Conservation (phyloP, 1,140 invertebrate species). For the Cotesia glomerata region DNA sequence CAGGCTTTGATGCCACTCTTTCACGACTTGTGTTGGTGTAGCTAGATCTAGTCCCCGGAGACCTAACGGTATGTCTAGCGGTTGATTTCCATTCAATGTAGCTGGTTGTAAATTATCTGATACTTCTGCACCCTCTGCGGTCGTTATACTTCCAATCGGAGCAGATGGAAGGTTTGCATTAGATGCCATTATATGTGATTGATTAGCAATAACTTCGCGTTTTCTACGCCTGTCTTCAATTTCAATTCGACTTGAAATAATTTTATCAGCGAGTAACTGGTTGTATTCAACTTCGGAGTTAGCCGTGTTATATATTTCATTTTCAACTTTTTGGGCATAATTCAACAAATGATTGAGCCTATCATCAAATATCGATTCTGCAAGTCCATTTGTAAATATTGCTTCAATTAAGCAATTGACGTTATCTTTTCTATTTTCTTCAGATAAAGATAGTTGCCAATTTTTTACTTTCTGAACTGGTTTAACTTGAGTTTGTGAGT, state of each 20-base stretch:
- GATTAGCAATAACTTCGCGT: slow-evolving; percentile 65
- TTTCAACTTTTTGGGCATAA: slow-evolving; percentile 98
- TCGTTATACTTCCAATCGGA: no score
- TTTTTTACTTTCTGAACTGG: slow-evolving; percentile 87
- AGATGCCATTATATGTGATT: no score
- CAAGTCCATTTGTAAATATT: slow-evolving; percentile 97
- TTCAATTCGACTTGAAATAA: slow-evolving; percentile 99
- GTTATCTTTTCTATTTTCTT: slow-evolving; percentile 96
- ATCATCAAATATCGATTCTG: slow-evolving; percentile 89
- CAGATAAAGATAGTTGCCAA: slow-evolving; percentile 96
- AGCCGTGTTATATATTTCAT: slow-evolving; percentile 99
- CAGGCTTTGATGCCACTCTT: slow-evolving; percentile 98
- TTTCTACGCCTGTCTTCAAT: slow-evolving; percentile 87
- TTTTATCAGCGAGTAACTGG: slow-evolving; percentile 97
- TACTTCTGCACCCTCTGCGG: no score
- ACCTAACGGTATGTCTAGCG: slow-evolving; percentile 66
- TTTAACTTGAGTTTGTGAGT: slow-evolving; percentile 74
- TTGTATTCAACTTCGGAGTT: slow-evolving; percentile 98
- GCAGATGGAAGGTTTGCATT: no score
- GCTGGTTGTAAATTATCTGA: slow-evolving; percentile 36
- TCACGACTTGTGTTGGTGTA: slow-evolving; percentile 80
- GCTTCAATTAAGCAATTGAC: slow-evolving; percentile 99
- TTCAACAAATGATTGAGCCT: slow-evolving; percentile 97
- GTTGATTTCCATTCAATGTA: slow-evolving; percentile 48
- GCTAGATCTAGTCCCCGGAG: slow-evolving; percentile 76